These are phyloP conservation scores for Rhyacichthys aspro DNA, from an alignment of 2,797 vertebrate genomes.

Conservation along the genomic window DNA sequence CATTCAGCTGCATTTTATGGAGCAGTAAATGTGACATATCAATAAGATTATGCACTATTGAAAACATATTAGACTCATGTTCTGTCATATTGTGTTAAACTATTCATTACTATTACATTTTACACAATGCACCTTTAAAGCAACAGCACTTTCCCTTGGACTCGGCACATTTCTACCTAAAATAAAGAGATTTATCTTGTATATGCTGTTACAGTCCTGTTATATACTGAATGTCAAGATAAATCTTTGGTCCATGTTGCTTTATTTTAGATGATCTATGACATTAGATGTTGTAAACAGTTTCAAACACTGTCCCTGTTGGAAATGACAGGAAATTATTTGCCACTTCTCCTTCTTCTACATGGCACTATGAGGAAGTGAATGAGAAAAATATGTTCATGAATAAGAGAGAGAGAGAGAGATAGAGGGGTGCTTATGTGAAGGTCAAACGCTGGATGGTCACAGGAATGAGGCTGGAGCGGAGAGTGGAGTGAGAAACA, in stretches of 20 bases:
- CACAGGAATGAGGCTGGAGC: slow-evolving; percentile 29
- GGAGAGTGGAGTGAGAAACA: slow-evolving; percentile 42
- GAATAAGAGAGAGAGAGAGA: slow-evolving; percentile 9
- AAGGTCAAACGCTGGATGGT: slow-evolving; percentile 67
- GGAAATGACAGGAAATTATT: slow-evolving; percentile 16
- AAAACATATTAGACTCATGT: no score
- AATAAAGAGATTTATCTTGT: no score
- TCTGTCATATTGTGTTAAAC: no score
- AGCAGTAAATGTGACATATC: no score
- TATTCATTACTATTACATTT: no score
- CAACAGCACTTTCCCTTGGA: no score
- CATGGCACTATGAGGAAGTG: slow-evolving; percentile 22
- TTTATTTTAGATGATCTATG: not conserved
- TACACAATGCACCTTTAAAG: no score
- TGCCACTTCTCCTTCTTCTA: slow-evolving; percentile 28
- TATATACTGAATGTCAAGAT: no score
- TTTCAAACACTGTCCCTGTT: slow-evolving; percentile 4
- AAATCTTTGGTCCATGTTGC: slow-evolving; percentile 12
- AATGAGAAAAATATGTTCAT: slow-evolving; percentile 20
- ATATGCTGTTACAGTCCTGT: no score
- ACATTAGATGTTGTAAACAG: not conserved
- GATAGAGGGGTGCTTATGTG: slow-evolving; percentile 38
- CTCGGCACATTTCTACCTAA: no score
- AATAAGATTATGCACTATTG: no score
- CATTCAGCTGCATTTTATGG: no score